Base-by-base conservation (phyloP, 2,113 vertebrate species). In the Chamaetylas fuelleborni region DNA sequence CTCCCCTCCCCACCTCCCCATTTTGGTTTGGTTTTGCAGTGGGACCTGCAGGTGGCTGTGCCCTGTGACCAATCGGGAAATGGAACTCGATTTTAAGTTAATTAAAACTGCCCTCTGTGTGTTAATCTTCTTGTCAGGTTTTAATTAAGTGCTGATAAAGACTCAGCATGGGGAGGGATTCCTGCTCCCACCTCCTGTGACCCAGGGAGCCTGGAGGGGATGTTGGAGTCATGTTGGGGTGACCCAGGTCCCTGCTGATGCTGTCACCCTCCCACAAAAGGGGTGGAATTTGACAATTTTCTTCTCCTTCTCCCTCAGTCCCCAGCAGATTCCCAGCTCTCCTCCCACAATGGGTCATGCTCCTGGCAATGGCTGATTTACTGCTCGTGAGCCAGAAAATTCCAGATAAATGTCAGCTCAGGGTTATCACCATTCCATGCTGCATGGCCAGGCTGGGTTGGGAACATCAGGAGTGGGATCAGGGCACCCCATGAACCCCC, bases 41-140 rank as follows among this genome's bases (percentile, higher is more conserved):
- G 74, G 60, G 74, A 90, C 70, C 79, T 96, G 96, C 96, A 96
- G 94, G 92, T 95, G 81, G 88, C 90, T 91, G 88, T 88, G 88
- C 28, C 47, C 97, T 95, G 92, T 4, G 64, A 96, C 91, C 88
- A 89, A 90, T 90, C 14, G 76, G 94, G 89, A 97, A 97, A 96
- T 86, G 78, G 94, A 97, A 97, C 81, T 93, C 3, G 17, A 96
- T 98, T 97, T 96, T 96, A 97, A 97, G 94, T 97, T 98, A 97
- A 98, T 98, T 98, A 98, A 98, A 98, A 86, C 84, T 96, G 96
- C 95, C 97, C 97, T 98, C 95, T 95, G 73, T 83, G 96, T 96
- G 96, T 97, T 98, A 96, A 98, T 98, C 97, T 98, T 97, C 97
- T 96, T 97, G 97, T 97, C 96, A 97, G 95, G 81, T 97, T 98